Conservation (phyloP, 1,140 invertebrate genomes). For the Drosophila obscura region DNA sequence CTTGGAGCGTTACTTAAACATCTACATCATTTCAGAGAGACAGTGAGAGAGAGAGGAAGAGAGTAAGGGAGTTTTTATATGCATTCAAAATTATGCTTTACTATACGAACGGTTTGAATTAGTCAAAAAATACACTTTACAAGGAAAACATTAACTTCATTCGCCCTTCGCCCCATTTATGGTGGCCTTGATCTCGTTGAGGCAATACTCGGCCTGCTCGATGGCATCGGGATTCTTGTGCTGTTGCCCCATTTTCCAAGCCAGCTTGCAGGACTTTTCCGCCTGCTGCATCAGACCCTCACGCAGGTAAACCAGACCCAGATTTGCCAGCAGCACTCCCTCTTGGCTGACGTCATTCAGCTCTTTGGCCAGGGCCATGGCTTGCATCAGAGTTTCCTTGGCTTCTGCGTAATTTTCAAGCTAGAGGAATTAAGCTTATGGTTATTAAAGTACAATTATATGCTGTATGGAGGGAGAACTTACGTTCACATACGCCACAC, state of each 20-base stretch:
- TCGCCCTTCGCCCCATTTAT: constrained; percentile 30
- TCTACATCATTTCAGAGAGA: too few species aligned
- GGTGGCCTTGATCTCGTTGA: constrained; percentile 86
- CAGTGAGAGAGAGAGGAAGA: too few species aligned
- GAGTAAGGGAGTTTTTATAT: background rate
- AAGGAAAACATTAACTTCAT: constrained; percentile 13
- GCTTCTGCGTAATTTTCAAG: constrained; percentile 88
- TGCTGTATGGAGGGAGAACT: background rate
- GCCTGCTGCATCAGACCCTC: constrained; percentile 89
- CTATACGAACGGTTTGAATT: constrained; percentile 24
- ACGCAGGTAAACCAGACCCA: constrained; percentile 91
- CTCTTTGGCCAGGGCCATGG: constrained; percentile 87
- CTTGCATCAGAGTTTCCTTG: constrained; percentile 89
- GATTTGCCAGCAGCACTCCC: constrained; percentile 91
- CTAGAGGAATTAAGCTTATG: constrained; percentile 54
- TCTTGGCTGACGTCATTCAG: constrained; percentile 88
- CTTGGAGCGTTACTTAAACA: too few species aligned
- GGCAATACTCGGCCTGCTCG: constrained; percentile 88
- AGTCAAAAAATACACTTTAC: constrained; percentile 37
- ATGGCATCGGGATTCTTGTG: constrained; percentile 87
- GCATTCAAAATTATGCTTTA: constrained; percentile 30
- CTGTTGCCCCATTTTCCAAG: constrained; percentile 88
- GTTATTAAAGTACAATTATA: background rate
- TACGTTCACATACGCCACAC: constrained; percentile 87
- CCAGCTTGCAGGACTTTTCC: constrained; percentile 88